Evolutionary conservation across 2,888 invertebrate species (phyloP), one percentile per base, ranked within the genome.

Genomic region (Entomobrya proxima): DNA sequence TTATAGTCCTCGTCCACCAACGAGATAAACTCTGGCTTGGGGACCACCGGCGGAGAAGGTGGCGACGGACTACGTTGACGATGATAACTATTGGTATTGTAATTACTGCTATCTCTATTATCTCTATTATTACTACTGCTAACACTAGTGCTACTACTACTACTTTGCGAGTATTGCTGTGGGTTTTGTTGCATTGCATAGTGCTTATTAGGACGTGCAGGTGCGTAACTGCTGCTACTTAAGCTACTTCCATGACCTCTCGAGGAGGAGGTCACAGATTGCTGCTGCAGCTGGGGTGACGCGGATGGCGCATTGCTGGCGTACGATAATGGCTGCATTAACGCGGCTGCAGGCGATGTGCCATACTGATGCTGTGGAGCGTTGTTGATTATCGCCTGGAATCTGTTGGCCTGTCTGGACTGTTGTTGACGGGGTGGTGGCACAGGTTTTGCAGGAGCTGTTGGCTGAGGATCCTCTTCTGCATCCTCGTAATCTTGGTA

Each of bases 141-240:
- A 72, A 15, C 58, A 61, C 58, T 72, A 52, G 35, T 30, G 44
- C 32, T 69, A 64, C 83, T 83, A 64, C 64, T 61, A 55, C 84
- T 84, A 79, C 79, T 85, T 85, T 85, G 85, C 64, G 85, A 79
- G 79, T 85, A 85, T 85, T 85, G 79, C 27, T 79, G 79, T 13
- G 61, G 79, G 35, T 47, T 47, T 18, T 52, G 69, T 79, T 85
- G 85, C 74, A 79, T 79, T 79, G 76, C 30, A 64, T 79, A 79
- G 35, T 72, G 79, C 21, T 85, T 85, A 79, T 85, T 78, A 76
- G 85, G 64, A 47, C 79, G 85, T 21, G 61, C 32, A 18, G 61
- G 44, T 24, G 85, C 79, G 32, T 85, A 85, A 18, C 79, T 85
- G 44, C 85, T 85, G 40, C 78, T 84, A 58, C 78, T 78, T 32